Evolutionary conservation across 2,888 invertebrate species (phyloP), one percentile per base, ranked within the genome.

Genomic region (Amitus sp.): DNA sequence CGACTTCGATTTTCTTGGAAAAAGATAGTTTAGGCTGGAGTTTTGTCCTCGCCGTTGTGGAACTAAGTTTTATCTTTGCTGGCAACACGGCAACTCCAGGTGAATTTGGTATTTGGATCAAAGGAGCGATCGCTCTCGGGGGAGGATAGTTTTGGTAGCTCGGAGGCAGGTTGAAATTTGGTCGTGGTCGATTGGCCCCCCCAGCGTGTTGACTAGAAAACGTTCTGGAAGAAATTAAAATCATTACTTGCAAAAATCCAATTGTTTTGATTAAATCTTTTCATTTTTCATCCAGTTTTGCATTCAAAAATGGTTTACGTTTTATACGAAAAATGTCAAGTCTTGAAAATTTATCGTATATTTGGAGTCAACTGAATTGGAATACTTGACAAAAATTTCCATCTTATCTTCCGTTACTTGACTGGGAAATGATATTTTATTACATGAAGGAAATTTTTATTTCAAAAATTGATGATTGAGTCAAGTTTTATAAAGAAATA

Each of bases 81-180:
- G n/a, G n/a, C n/a, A n/a, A n/a, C 1, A 54, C 18, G 1, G 72
- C 59, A 17, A 72, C 60, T 2, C 73, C 70, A 4, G 69, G 65
- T 33, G 70, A 71, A 30, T 70, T 69, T 19, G 76, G 79, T 17
- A 73, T 70, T 60, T 62, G 69, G 63, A 62, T 63, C 13, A 59
- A 34, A 28, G 59, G 52, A 27, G 45, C 7, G 60, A 45, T 48
- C 73, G 74, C 27, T n/a, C n/a, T n/a, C n/a, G n/a, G n/a, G n/a
- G 75, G 69, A 2, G 74, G 73, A 39, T 71, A 77, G 46, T 75
- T 61, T 71, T 78, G 68, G 67, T 82, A 20, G 46, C 71, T 75
- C 0, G 76, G 73, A 1, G 75, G 73, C 15, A 79, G 58, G 4
- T 73, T 66, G 15, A 79, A 59, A 10, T 75, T 54, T 0, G 79